A percentile compares a stretch with the other conserved stretches of the same genome.
Conservation (phyloP, 2,113 vertebrate species). For the Sinocyclocheilus anophthalmus region DNA sequence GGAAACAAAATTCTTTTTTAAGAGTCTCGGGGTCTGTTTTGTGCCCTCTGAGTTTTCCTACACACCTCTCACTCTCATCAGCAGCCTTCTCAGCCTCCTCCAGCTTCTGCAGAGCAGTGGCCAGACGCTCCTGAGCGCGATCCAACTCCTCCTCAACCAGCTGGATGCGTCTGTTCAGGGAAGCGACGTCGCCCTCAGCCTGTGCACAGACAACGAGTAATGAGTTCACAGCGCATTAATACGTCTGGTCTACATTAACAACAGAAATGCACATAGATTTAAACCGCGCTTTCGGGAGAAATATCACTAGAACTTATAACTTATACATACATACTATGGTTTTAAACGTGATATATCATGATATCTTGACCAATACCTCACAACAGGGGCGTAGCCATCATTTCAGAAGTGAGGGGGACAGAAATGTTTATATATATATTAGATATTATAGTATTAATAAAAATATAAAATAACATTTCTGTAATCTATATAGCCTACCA, state of each 20-base stretch:
- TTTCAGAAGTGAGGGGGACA: no score
- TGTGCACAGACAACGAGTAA: conserved; percentile 56
- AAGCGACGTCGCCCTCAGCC: conserved; percentile 96
- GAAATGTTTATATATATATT: no score
- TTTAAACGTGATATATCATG: background rate
- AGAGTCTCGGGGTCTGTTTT: background rate
- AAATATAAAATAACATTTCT: no score
- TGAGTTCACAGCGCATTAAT: background rate
- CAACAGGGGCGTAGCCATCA: background rate
- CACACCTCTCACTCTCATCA: conserved; percentile 96
- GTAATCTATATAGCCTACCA: no score
- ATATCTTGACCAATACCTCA: background rate
- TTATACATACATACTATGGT: background rate
- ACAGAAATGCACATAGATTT: no score
- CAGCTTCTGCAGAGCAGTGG: no score
- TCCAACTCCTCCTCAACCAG: conserved; percentile 47
- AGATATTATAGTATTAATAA: no score
- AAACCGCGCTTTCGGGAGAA: background rate
- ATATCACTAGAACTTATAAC: background rate
- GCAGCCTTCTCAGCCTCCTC: no score
- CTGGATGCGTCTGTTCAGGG: conserved; percentile 98
- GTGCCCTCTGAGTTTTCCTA: conserved; percentile 5
- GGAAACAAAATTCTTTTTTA: background rate
- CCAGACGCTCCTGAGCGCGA: no score
- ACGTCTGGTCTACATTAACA: background rate